Base-by-base conservation (phyloP, 2,113 vertebrate species). In the Riparia riparia region DNA sequence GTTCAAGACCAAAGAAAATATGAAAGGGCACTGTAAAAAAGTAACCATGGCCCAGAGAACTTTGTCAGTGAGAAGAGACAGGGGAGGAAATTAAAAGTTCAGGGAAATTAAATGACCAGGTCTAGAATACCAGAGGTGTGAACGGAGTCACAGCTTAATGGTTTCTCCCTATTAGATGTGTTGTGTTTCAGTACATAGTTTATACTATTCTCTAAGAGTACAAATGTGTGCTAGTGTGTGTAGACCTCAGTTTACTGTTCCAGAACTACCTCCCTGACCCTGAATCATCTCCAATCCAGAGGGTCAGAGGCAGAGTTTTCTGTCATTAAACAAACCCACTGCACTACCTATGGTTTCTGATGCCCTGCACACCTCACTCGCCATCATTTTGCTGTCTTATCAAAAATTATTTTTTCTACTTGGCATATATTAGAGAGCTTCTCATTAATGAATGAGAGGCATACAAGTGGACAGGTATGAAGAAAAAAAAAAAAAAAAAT, bases 151-250 rank as follows among this genome's bases (percentile, higher is more conserved):
- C 17, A 14, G 7, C 4, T 66, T 74, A 20, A 21, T 72, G 8
- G 1, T 31, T 56, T 68, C 13, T 68, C 12, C 53, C 29, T 39
- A 6, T 31, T n/a, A 42, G 32, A 28, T 26, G 4, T 2, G 2
- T 17, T 22, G 2, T 2, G 66, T 39, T 86, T 74, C 39, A 60
- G 47, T 22, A 64, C 69, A 66, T 11, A 3, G 3, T 26, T 58
- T 20, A n/a, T 51, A 50, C 9, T 6, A n/a, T 24, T 18, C 16
- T 71, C 19, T 49, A 9, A 53, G 29, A 45, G 12, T 31, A 28
- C 2, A 54, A 31, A 49, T 4, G 0, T 29, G 6, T 32, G 5
- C 9, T 37, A 37, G 7, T 19, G 3, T 54, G 2, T 31, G 12
- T 19, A 42, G 7, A 10, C 6, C 12, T 90, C n/a, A 18, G 12